phyloP scores from a whole-genome alignment of 1,140 invertebrate species.

The Mylabris phalerata region DNA sequence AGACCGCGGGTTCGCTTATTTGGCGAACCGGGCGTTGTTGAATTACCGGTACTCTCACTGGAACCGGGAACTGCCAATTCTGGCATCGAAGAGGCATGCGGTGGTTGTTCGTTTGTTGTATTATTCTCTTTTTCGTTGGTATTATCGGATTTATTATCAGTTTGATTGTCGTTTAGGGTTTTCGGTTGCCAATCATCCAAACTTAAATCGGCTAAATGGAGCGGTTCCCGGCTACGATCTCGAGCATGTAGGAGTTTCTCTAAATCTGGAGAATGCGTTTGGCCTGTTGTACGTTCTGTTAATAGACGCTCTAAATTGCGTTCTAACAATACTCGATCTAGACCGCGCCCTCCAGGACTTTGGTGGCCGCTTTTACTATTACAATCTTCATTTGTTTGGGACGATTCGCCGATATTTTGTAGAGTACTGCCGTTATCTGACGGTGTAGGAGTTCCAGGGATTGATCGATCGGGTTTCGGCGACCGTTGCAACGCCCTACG shows the following conservation, averaged over 20 bases:
- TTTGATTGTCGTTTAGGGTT: slow-evolving; percentile 24
- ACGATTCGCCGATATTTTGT: slow-evolving; percentile 5
- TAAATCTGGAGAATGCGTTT: slow-evolving; percentile 36
- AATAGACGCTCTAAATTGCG: slow-evolving; percentile 53
- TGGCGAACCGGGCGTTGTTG: slow-evolving; percentile 35
- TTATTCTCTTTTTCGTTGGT: slow-evolving; percentile 22
- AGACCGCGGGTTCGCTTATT: slow-evolving; percentile 36
- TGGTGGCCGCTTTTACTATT: slow-evolving; percentile 37
- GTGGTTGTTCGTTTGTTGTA: slow-evolving; percentile 28
- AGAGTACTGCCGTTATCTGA: slow-evolving; percentile 25
- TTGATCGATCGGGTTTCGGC: slow-evolving; percentile 34
- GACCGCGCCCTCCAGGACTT: slow-evolving; percentile 39
- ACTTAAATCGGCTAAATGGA: slow-evolving; percentile 48
- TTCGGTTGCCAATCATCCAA: slow-evolving; percentile 44
- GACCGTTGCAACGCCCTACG: slow-evolving; percentile 45
- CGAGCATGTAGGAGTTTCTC: slow-evolving; percentile 50
- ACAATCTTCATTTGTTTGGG: slow-evolving; percentile 37
- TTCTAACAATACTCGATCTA: slow-evolving; percentile 54
- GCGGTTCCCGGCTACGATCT: slow-evolving; percentile 52
- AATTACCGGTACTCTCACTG: slow-evolving; percentile 19
- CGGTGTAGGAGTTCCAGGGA: slow-evolving; percentile 38
- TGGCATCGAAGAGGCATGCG: slow-evolving; percentile 59
- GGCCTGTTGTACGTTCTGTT: slow-evolving; percentile 30
- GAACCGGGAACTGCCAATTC: slow-evolving; percentile 46
- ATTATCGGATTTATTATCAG: slow-evolving; percentile 32